phyloP scores from a whole-genome alignment of 2,113 vertebrate genomes.

The Chamaetylas fuelleborni region DNA sequence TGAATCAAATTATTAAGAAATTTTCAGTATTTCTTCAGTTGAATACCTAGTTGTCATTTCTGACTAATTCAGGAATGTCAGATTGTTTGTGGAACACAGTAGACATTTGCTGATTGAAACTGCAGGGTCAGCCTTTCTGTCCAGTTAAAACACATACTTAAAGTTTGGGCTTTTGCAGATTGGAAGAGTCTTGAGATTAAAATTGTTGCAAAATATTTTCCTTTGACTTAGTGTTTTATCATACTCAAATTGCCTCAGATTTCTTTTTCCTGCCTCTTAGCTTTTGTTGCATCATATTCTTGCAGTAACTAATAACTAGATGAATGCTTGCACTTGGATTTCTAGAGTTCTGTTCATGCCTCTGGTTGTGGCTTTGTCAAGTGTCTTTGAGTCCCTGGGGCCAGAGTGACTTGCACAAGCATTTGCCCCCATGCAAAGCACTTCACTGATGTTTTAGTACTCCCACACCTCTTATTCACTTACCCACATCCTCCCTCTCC shows the following conservation, averaged over 20 bases:
- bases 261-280: background rate
- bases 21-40: background rate
- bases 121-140: background rate
- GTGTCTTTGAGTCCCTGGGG: background rate
- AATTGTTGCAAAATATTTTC: background rate
- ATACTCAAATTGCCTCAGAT: background rate
- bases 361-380: background rate
- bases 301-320: background rate
- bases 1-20: background rate
- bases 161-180: background rate
- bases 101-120: background rate
- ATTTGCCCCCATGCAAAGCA: background rate
- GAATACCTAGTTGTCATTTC: background rate
- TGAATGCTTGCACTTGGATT: background rate
- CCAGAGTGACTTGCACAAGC: background rate
- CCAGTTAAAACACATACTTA: background rate
- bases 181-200: background rate
- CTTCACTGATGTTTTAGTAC: background rate
- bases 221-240: background rate
- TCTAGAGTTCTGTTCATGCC: background rate
- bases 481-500: background rate
- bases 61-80: background rate
- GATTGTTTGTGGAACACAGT: background rate
- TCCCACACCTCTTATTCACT: background rate
- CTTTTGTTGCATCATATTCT: background rate